These are phyloP conservation scores for Ceratothoa steindachneri DNA, from an alignment of 2,888 invertebrate genomes.

Conservation along the genomic window DNA sequence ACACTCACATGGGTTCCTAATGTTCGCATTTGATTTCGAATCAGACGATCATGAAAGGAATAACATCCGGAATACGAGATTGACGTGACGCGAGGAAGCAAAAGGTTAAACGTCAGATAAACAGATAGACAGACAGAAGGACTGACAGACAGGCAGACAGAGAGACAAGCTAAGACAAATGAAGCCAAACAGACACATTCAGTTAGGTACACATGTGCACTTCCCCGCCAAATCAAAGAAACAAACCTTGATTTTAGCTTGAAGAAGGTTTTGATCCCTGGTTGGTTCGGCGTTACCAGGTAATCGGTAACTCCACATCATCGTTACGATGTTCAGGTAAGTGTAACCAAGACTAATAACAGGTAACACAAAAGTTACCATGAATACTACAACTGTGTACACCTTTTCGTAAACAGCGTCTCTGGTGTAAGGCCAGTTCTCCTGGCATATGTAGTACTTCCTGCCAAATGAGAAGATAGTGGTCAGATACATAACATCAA, in stretches of 20 bases:
- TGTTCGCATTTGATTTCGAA: too few species aligned
- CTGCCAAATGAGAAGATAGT: background rate
- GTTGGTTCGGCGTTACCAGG: conserved; percentile 56
- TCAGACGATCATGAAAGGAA: too few species aligned
- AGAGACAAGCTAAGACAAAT: background rate
- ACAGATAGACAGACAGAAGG: background rate
- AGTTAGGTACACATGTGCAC: background rate
- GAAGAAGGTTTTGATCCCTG: conserved; percentile 54
- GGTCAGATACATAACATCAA: too few species aligned
- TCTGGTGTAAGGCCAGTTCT: conserved; percentile 35
- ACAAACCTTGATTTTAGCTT: conserved; percentile 54
- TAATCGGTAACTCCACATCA: conserved; percentile 54
- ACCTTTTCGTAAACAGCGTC: conserved; percentile 48
- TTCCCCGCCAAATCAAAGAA: too few species aligned
- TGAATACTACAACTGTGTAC: conserved; percentile 52
- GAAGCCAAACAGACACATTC: background rate
- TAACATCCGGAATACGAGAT: too few species aligned
- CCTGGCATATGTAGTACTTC: conserved; percentile 37
- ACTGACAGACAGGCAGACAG: background rate
- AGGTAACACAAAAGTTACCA: conserved; percentile 53
- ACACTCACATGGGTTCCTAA: too few species aligned
- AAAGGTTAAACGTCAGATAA: background rate
- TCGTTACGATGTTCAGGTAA: conserved; percentile 54
- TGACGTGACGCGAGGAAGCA: too few species aligned
- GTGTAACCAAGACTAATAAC: conserved; percentile 54